Percentiles rank a stretch among this genome's conserved stretches.
These are phyloP conservation scores for Styela plicata DNA, from an alignment of 23 tunicate genomes.

Conservation along the genomic window DNA sequence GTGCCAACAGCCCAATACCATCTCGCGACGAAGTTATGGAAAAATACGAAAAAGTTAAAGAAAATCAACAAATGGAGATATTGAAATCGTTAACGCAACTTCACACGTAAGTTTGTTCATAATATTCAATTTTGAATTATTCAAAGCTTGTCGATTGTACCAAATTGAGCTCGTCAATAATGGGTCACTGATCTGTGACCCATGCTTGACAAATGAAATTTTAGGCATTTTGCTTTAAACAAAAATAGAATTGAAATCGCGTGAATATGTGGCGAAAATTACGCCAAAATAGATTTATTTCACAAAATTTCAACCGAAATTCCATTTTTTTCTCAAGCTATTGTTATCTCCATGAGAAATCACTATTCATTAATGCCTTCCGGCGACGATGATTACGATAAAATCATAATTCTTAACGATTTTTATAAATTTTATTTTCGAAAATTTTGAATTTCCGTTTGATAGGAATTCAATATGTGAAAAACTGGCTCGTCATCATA, in stretches of 20 bases:
- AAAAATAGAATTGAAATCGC: too few relatives aligned
- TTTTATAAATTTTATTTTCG: neutral
- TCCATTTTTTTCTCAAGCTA: neutral
- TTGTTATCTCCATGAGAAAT: neutral
- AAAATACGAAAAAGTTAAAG: constrained; percentile 63
- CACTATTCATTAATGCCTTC: neutral
- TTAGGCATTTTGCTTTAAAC: too few relatives aligned
- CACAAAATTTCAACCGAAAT: too few relatives aligned
- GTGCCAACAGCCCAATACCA: constrained; percentile 16
- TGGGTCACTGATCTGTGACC: too few relatives aligned
- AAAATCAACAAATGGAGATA: constrained; percentile 42
- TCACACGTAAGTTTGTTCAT: constrained; percentile 46
- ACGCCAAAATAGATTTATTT: too few relatives aligned
- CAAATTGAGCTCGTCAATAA: too few relatives aligned
- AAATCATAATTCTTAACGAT: neutral
- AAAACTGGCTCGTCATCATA: neutral
- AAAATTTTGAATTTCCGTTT: neutral
- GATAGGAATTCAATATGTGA: neutral
- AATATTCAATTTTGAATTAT: too few relatives aligned
- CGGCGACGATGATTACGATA: neutral
- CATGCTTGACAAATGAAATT: too few relatives aligned
- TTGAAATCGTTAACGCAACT: constrained; percentile 65
- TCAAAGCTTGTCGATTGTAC: too few relatives aligned
- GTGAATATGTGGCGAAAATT: too few relatives aligned
- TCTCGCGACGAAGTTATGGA: constrained; percentile 49